phyloP scores from a whole-genome alignment of 2,888 invertebrate species.

The Eupithecia abbreviata region DNA sequence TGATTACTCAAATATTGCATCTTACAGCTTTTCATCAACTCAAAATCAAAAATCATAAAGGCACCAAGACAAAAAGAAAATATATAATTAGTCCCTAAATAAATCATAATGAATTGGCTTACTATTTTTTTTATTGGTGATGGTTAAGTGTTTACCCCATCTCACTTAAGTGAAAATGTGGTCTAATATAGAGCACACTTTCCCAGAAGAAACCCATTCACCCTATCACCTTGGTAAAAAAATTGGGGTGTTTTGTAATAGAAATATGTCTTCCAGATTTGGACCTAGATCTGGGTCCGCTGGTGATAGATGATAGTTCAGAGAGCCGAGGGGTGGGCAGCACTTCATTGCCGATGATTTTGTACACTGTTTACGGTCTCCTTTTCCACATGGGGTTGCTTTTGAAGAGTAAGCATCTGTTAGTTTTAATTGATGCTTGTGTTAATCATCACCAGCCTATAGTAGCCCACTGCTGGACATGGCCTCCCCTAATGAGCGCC shows the following conservation, averaged over 20 bases:
- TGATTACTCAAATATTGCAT: not conserved
- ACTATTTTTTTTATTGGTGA: not conserved
- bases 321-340: slow-evolving; percentile 60
- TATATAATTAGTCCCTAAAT: too few species aligned
- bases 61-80: too few species aligned
- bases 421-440: slow-evolving; percentile 52
- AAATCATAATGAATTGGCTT: not conserved
- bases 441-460: not conserved
- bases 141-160: too few species aligned
- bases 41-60: not conserved
- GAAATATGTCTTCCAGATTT: slow-evolving; percentile 74
- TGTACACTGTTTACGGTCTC: slow-evolving; percentile 80
- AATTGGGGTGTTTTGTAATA: slow-evolving; percentile 20
- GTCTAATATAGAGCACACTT: too few species aligned
- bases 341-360: slow-evolving; percentile 74
- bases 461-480: too few species aligned
- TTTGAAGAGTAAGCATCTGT: slow-evolving; percentile 80
- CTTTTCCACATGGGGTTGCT: slow-evolving; percentile 81
- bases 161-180: too few species aligned
- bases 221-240: not conserved
- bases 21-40: not conserved
- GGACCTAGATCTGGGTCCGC: slow-evolving; percentile 73
- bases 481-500: too few species aligned
- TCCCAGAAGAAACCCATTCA: too few species aligned
- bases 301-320: slow-evolving; percentile 72